A percentile compares a stretch with the other conserved stretches of the same genome.
Evolutionary conservation across 1,140 invertebrate species (phyloP).

Genomic region (Cydia amplana): DNA sequence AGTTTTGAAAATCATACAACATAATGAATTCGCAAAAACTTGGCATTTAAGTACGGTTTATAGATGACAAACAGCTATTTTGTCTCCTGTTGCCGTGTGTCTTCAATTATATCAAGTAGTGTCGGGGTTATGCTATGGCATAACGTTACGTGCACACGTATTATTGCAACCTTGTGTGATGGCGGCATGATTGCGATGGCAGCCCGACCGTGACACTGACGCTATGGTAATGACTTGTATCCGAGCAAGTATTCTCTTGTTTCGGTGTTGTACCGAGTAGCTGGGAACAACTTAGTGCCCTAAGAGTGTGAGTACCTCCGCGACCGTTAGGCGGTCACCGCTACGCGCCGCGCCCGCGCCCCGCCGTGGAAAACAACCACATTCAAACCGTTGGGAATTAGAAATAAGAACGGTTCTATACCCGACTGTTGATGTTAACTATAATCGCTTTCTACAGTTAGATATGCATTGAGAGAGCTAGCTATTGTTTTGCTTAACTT

Average conservation of each 20-base stretch:
- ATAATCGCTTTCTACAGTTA: slow-evolving; percentile 34
- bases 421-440: slow-evolving; percentile 32
- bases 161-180: slow-evolving; percentile 66
- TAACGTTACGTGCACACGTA: slow-evolving; percentile 53
- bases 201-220: slow-evolving; percentile 73
- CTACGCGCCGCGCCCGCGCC: slow-evolving; percentile 51
- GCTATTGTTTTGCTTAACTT: not conserved
- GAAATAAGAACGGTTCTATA: slow-evolving; percentile 48
- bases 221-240: slow-evolving; percentile 65
- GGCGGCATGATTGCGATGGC: slow-evolving; percentile 61
- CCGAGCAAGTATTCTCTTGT: slow-evolving; percentile 43
- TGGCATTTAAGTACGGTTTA: not conserved
- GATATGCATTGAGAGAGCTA: not conserved
- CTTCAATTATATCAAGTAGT: slow-evolving; percentile 8
- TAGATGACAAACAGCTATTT: not conserved
- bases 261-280: slow-evolving; percentile 46
- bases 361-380: slow-evolving; percentile 47
- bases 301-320: slow-evolving; percentile 55
- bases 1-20: too few relatives aligned
- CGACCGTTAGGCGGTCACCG: slow-evolving; percentile 73
- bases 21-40: not conserved
- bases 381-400: slow-evolving; percentile 48
- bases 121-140: slow-evolving; percentile 42
- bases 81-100: not conserved
- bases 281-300: slow-evolving; percentile 45